Percentiles rank a stretch among this genome's conserved stretches.
phyloP scores from a whole-genome alignment of 2,888 invertebrate species.

The Chrysodeixis includens region DNA sequence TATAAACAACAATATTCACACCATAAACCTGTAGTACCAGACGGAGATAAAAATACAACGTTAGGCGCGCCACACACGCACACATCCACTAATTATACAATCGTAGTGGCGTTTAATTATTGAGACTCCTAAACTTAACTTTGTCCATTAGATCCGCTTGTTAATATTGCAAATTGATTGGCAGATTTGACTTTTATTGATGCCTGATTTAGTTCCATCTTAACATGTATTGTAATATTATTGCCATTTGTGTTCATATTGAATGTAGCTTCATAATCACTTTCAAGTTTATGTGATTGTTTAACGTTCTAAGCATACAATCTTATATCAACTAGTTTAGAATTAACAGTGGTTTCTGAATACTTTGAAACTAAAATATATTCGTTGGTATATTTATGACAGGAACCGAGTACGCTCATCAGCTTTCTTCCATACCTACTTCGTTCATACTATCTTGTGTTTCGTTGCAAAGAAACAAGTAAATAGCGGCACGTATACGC shows the following conservation, averaged over 20 bases:
- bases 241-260: neutral
- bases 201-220: neutral
- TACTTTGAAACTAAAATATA: neutral
- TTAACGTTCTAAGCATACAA: neutral
- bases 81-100: constrained; percentile 24
- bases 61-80: constrained; percentile 45
- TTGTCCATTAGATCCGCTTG: neutral
- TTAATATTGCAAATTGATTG: neutral
- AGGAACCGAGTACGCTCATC: neutral
- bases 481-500: constrained; percentile 42
- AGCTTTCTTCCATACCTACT: neutral
- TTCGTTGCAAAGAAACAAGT: constrained; percentile 21
- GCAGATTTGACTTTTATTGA: neutral
- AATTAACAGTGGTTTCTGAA: no score
- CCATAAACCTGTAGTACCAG: constrained; percentile 65
- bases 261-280: neutral
- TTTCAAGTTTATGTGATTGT: neutral
- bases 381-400: neutral
- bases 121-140: neutral
- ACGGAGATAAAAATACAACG: constrained; percentile 55
- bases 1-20: constrained; percentile 64
- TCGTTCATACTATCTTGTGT: constrained; percentile 13
- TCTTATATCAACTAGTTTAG: no score
- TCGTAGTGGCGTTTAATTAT: constrained; percentile 1
- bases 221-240: neutral